Conservation (phyloP, 1,140 invertebrate species). For the Drosophila seguyi region DNA sequence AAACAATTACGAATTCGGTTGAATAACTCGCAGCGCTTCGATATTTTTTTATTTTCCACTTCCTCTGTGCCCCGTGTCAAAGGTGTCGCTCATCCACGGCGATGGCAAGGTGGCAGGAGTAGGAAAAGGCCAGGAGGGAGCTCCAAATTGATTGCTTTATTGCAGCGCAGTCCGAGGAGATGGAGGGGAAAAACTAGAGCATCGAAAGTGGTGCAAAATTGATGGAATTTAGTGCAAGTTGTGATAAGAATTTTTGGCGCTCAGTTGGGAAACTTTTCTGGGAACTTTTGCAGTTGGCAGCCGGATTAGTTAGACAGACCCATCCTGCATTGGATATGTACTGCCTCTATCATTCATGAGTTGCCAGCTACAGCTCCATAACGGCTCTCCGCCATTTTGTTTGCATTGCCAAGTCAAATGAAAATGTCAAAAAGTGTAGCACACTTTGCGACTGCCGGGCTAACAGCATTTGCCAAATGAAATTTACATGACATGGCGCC, state of each 20-base stretch:
- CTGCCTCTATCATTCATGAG: constrained; percentile 34
- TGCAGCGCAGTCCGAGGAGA: constrained; percentile 37
- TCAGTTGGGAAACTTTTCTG: constrained; percentile 58
- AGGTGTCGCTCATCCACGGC: constrained; percentile 66
- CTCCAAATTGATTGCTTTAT: constrained; percentile 80
- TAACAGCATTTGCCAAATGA: constrained; percentile 74
- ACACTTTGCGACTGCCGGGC: constrained; percentile 54
- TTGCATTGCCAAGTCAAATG: constrained; percentile 64
- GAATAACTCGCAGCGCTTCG: constrained; percentile 41
- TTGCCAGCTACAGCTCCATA: constrained; percentile 3
- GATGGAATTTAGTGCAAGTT: constrained; percentile 66
- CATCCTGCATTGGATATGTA: constrained; percentile 1
- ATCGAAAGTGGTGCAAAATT: constrained; percentile 55
- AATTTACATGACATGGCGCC: constrained; percentile 67
- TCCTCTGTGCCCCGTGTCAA: constrained; percentile 55
- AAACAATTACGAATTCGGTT: constrained; percentile 71
- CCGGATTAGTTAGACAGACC: constrained; percentile 39
- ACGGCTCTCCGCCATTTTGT: constrained; percentile 11
- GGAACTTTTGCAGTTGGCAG: constrained; percentile 54
- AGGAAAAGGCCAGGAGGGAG: not conserved
- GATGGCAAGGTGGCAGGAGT: constrained; percentile 3
- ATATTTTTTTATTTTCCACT: constrained; percentile 44
- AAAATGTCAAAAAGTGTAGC: constrained; percentile 69
- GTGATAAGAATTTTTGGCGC: constrained; percentile 69
- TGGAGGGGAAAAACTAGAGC: constrained; percentile 1